Evolutionary conservation across 2,797 vertebrate species (phyloP), one percentile per base, ranked within the genome.

Genomic region (Sorex maritimensis): DNA sequence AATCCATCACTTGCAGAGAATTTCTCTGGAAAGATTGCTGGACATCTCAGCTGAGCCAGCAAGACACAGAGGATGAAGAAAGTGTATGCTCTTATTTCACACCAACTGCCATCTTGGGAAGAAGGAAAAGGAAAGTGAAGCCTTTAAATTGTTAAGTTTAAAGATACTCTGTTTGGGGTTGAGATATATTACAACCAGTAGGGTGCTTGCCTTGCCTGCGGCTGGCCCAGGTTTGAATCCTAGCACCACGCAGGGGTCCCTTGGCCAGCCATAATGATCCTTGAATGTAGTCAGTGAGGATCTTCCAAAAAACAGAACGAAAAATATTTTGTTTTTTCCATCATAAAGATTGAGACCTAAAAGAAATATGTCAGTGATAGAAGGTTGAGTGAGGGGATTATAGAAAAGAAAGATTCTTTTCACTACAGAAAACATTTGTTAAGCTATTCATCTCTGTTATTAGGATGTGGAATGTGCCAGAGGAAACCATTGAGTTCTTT

Each of bases 331-430:
- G 10, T 24, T 81, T 68, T 82, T 96, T 63, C 14, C 26, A 46
- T 67, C 44, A 44, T 28, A 85, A 67, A 84, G 71, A 81, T 83
- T 46, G 75, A 90, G 28, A 3, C 13, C 41, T 86, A 0, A 28
- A 86, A 92, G 21, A 28, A 73, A 86, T 90, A 81, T 52, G 63
- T 52, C 44, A 90, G 12, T 49, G 61, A 38, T n/a, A 81, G 61
- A 85, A 90, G 63, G 23, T 44, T 87, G 93, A 86, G 63, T 73
- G 23, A 85, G n/a, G 58, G 58, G 21, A 19, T 30, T 86, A 9
- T 49, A 90, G 23, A 81, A 67, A 69, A 75, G 80, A 74, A 84
- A 68, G 23, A 73, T 87, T 30, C 65, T 5, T 19, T 24, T 9
- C 5, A 12, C 5, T 17, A 44, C 12, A 88, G 58, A 75, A 94